Evolutionary conservation across 2,797 vertebrate genomes (phyloP), one percentile per base, ranked within the genome.

Genomic region (Eupleurogrammus muticus): DNA sequence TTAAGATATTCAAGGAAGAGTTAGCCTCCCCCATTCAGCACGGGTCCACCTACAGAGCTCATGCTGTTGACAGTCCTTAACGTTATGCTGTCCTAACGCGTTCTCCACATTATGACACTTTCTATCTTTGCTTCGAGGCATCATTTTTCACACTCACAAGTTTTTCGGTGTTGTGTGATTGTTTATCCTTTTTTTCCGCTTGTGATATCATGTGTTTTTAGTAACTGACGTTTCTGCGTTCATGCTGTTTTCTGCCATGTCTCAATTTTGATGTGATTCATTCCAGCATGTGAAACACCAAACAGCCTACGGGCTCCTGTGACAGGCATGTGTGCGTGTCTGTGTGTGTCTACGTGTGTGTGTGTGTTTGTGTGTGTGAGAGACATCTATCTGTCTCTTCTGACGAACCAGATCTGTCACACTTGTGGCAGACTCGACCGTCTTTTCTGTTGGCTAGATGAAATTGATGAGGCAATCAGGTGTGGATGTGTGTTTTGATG

Each of bases 321-420:
- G 80, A 81, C 66, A 75, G 59, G 59, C 63, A 62, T 64, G 32
- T 57, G 16, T 72, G 36, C 11, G 48, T 38, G 48, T 38, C 32
- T 48, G 52, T 67, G 50, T 50, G 70, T 59, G 36, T 40, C 53
- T 62, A 57, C 28, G 46, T 56, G 54, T 66, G 32, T 69, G 32
- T 57, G 66, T 47, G 66, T 65, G 36, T 57, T n/a, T 69, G 51
- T 67, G 42, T 53, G 38, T 55, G 73, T 65, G 52, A 40, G 19
- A 70, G 81, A 81, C 83, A 78, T 89, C 68, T 80, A 83, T 92
- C 87, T 69, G 67, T 90, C 82, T 83, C 54, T 56, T 66, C 63
- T 80, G 84, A 89, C 87, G 83, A 91, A 89, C 79, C 61, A 65
- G 74, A 89, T 89, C 66, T 78, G 85, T 90, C 90, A 82, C 62